Evolutionary conservation across 2,113 vertebrate species (phyloP).

Genomic region (Chrysemys picta): DNA sequence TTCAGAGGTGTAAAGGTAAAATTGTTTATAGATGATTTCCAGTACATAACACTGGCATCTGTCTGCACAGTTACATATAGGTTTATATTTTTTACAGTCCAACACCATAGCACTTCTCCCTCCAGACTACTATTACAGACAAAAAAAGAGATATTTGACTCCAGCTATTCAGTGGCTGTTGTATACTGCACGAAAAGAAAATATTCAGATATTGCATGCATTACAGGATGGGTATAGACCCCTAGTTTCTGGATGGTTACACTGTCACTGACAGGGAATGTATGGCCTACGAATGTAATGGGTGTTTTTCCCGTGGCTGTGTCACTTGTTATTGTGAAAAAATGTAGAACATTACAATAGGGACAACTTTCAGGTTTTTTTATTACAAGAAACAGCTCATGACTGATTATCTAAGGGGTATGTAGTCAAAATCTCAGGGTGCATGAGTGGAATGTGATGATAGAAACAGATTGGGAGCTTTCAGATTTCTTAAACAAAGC

Average conservation of each 20-base stretch:
- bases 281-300: not conserved
- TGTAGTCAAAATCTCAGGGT: not conserved
- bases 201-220: not conserved
- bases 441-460: accelerated
- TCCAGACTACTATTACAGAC: not conserved
- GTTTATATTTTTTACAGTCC: not conserved
- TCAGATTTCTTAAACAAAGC: not conserved
- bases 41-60: not conserved
- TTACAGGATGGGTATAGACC: not conserved
- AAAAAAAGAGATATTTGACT: not conserved
- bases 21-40: not conserved
- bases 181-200: not conserved
- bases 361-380: not conserved
- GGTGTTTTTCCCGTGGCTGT: not conserved
- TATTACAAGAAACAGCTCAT: not conserved
- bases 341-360: not conserved
- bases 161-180: not conserved
- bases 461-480: not conserved
- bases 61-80: not conserved
- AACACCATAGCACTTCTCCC: accelerated
- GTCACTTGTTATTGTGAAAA: not conserved
- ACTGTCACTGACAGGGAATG: not conserved
- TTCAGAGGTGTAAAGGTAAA: not conserved
- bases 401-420: not conserved
- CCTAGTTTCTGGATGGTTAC: not conserved